Percentiles rank a stretch among this genome's conserved stretches.
These are phyloP conservation scores for Andrena chrysosceles DNA, from an alignment of 2,888 invertebrate genomes.

Conservation along the genomic window DNA sequence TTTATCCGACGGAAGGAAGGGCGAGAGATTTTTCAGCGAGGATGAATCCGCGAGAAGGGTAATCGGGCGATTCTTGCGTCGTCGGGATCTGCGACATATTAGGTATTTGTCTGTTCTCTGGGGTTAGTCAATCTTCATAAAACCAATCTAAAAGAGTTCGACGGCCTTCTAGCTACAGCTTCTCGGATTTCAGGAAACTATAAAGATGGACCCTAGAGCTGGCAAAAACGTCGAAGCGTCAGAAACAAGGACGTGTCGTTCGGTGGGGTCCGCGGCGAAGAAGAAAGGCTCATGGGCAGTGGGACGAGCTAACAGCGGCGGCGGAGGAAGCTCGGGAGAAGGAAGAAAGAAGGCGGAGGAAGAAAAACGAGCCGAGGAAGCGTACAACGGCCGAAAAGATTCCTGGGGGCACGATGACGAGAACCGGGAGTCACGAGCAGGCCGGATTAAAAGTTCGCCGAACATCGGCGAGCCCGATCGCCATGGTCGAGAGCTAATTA, in stretches of 20 bases:
- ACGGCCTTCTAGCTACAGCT: not conserved
- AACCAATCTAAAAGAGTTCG: not conserved
- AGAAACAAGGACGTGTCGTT: conserved; percentile 44
- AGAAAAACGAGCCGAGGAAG: conserved; percentile 22
- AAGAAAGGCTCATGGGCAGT: conserved; percentile 27
- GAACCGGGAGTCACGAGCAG: conserved; percentile 76
- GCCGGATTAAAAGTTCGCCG: conserved; percentile 79
- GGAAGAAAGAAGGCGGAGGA: conserved; percentile 30
- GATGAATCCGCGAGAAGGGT: conserved; percentile 25
- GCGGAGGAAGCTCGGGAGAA: conserved; percentile 7
- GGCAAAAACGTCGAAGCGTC: not conserved
- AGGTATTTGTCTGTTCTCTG: too few species aligned
- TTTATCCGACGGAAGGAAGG: conserved; percentile 45
- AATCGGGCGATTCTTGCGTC: conserved; percentile 54
- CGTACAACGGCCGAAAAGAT: conserved; percentile 67
- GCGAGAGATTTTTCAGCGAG: conserved; percentile 1
- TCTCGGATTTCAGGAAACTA: not conserved
- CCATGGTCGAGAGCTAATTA: conserved; percentile 79
- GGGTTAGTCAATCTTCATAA: too few species aligned
- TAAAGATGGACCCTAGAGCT: not conserved
- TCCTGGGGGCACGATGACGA: conserved; percentile 70
- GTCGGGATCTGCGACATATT: not conserved
- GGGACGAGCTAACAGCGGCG: conserved; percentile 7
- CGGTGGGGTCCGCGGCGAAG: conserved; percentile 15
- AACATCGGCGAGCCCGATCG: conserved; percentile 79